Conservation (phyloP, 2,888 invertebrate genomes). For the Formica aserva region DNA sequence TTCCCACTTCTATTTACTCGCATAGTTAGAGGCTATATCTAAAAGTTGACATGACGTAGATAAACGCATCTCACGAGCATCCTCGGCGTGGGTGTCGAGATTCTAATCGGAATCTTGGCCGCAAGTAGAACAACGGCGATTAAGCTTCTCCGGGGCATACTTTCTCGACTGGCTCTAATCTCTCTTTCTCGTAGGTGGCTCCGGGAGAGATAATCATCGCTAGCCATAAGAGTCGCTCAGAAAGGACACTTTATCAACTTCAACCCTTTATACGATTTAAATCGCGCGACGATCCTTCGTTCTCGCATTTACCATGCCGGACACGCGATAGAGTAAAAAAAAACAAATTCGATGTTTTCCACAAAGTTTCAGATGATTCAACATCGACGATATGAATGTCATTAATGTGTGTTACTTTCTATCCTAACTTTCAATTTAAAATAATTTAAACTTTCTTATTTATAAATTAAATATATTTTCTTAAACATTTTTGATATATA, state of each 20-base stretch:
- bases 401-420: neutral
- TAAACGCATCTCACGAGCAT: slow-evolving; percentile 32
- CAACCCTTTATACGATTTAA: slow-evolving; percentile 63
- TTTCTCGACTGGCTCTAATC: slow-evolving; percentile 46
- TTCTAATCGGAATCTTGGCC: slow-evolving; percentile 66
- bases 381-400: slow-evolving; percentile 51
- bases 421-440: neutral
- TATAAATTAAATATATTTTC: neutral
- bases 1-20: neutral
- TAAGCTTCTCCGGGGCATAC: slow-evolving; percentile 62
- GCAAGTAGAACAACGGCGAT: slow-evolving; percentile 74
- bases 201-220: slow-evolving; percentile 62
- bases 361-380: slow-evolving; percentile 10
- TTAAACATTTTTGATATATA: neutral
- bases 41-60: slow-evolving; percentile 6
- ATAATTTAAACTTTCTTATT: neutral
- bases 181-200: slow-evolving; percentile 61
- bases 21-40: neutral
- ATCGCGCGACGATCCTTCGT: slow-evolving; percentile 37
- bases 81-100: slow-evolving; percentile 70
- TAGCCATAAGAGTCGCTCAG: slow-evolving; percentile 11
- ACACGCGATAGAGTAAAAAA: slow-evolving; percentile 4
- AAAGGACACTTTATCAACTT: slow-evolving; percentile 59
- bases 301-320: slow-evolving; percentile 12
- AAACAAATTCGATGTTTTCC: neutral